Conservation (phyloP, 2,888 invertebrate genomes). For the Chrysolina americana region DNA sequence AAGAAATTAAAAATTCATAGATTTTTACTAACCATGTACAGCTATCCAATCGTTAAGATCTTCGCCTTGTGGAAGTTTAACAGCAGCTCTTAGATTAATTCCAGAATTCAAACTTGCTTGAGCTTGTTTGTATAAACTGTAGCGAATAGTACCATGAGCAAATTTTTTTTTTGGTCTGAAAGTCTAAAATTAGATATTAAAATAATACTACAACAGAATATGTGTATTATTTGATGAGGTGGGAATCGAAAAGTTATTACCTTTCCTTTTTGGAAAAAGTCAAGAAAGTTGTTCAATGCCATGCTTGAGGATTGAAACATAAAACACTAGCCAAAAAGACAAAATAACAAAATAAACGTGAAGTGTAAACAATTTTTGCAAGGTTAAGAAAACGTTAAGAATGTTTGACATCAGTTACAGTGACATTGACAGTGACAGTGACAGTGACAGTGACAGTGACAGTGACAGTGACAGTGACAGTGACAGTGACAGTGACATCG, state of each 20-base stretch:
- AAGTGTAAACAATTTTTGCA: background rate
- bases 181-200: conserved; percentile 75
- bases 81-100: conserved; percentile 86
- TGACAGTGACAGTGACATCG: background rate
- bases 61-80: conserved; percentile 86
- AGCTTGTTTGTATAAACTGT: conserved; percentile 91
- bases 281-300: conserved; percentile 81
- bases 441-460: background rate
- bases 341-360: too few relatives aligned
- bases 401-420: background rate
- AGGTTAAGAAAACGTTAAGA: background rate
- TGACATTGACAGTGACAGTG: background rate
- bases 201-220: conserved; percentile 20
- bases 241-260: conserved; percentile 65
- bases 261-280: conserved; percentile 86
- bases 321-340: background rate
- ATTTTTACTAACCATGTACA: conserved; percentile 81
- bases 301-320: conserved; percentile 62
- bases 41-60: conserved; percentile 93
- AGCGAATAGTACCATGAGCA: conserved; percentile 87
- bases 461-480: background rate
- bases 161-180: conserved; percentile 92
- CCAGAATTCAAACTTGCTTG: conserved; percentile 92
- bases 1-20: background rate
- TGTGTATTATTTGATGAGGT: background rate